A percentile compares a stretch with the other conserved stretches of the same genome.
Conservation (phyloP, 2,113 vertebrate genomes). For the Vombatus ursinus region DNA sequence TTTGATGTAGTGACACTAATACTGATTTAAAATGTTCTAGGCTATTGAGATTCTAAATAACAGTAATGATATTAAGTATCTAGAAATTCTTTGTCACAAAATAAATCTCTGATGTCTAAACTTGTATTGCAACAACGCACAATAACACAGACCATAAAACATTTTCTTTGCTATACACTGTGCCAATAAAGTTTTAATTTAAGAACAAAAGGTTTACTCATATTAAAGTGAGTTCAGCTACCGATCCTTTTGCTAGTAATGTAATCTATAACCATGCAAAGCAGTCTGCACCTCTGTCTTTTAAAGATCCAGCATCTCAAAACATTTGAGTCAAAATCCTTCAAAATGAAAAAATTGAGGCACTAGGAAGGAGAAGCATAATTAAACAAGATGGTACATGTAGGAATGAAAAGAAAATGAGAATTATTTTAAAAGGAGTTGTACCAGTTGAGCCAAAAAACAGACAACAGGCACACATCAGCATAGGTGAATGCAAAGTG, state of each 20-base stretch:
- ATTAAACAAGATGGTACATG: constrained; percentile 55
- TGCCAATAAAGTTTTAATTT: constrained; percentile 59
- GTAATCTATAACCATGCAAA: constrained; percentile 61
- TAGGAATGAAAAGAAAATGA: constrained; percentile 65
- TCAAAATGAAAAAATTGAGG: constrained; percentile 34
- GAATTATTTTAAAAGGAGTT: constrained; percentile 58
- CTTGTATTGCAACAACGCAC: neutral
- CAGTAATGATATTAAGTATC: constrained; percentile 32
- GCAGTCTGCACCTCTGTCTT: constrained; percentile 32
- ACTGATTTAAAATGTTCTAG: fast-evolving
- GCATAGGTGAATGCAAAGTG: constrained; percentile 53
- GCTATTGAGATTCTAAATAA: neutral
- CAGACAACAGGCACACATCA: constrained; percentile 70
- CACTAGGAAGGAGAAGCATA: constrained; percentile 42
- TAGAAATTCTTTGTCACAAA: constrained; percentile 44
- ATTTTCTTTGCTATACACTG: constrained; percentile 35
- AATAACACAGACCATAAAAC: constrained; percentile 13
- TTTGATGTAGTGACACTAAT: fast-evolving
- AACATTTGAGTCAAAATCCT: neutral
- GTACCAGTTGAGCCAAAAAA: constrained; percentile 68
- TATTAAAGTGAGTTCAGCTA: constrained; percentile 28
- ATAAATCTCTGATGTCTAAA: constrained; percentile 61
- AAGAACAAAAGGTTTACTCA: constrained; percentile 40
- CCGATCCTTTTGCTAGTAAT: constrained; percentile 48
- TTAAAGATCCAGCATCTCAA: neutral